These are phyloP conservation scores for Harpegnathos saltator DNA, from an alignment of 1,140 invertebrate genomes.

Conservation along the genomic window DNA sequence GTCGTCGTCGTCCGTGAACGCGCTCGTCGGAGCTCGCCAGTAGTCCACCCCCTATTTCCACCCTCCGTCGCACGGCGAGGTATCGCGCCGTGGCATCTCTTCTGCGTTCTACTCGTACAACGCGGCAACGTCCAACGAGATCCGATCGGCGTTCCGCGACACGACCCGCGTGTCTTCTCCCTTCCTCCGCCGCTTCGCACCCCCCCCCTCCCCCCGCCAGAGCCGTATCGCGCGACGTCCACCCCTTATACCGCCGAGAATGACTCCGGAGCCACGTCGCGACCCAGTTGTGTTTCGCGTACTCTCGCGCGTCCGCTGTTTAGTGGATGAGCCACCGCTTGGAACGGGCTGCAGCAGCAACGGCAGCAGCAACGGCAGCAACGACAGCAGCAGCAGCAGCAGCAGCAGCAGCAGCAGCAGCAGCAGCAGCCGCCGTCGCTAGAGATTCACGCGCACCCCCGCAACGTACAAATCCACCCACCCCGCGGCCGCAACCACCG, in stretches of 20 bases:
- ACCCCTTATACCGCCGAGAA: constrained; percentile 15
- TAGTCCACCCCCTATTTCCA: neutral
- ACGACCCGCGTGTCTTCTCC: constrained; percentile 5
- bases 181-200: constrained; percentile 22
- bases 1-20: constrained; percentile 38
- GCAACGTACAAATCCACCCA: constrained; percentile 57
- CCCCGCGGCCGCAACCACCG: constrained; percentile 65
- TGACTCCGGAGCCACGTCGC: constrained; percentile 62
- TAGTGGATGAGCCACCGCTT: constrained; percentile 64
- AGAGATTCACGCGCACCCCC: constrained; percentile 46
- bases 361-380: neutral
- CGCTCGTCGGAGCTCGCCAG: constrained; percentile 29
- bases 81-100: constrained; percentile 21
- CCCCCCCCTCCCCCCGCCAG: too few species aligned
- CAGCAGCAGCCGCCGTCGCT: constrained; percentile 21
- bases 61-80: neutral
- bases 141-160: constrained; percentile 4
- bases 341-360: constrained; percentile 31
- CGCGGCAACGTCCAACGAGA: constrained; percentile 13
- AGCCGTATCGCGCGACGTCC: constrained; percentile 28
- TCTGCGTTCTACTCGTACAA: neutral
- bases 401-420: constrained; percentile 6
- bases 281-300: constrained; percentile 79
- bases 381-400: constrained; percentile 7
- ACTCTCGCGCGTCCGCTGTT: constrained; percentile 72